phyloP scores from a whole-genome alignment of 2,797 vertebrate species.

The Salarias fasciatus region DNA sequence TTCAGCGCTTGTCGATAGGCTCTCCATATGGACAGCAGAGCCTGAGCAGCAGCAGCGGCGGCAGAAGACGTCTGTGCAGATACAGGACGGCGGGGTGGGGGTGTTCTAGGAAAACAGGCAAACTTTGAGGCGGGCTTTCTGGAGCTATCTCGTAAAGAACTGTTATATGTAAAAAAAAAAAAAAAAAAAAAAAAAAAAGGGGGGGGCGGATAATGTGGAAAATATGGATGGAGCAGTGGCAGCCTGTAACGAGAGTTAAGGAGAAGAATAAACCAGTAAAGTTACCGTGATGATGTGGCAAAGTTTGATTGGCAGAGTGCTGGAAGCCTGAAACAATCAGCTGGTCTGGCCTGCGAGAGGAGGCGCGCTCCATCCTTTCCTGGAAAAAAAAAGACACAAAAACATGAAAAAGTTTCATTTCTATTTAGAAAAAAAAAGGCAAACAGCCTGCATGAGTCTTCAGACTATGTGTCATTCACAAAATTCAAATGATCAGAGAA shows the following conservation, averaged over 20 bases:
- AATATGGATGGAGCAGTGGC: conserved; percentile 23
- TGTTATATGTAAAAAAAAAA: too few species aligned
- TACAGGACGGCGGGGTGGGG: conserved; percentile 3
- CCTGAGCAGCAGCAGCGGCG: conserved; percentile 27
- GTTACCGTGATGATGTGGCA: conserved; percentile 88
- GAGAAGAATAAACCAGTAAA: conserved; percentile 11
- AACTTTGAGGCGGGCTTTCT: conserved; percentile 20
- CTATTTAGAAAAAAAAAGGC: background rate
- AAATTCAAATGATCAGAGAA: conserved; percentile 36
- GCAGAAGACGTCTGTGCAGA: conserved; percentile 38
- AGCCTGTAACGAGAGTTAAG: too few species aligned
- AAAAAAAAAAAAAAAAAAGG: too few species aligned
- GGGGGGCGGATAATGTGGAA: conserved; percentile 18
- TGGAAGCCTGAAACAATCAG: conserved; percentile 85
- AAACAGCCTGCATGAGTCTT: background rate
- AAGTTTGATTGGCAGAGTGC: conserved; percentile 78
- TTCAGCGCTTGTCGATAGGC: conserved; percentile 50
- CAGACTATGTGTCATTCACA: conserved; percentile 11
- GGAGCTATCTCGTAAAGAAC: conserved; percentile 12
- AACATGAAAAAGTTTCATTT: background rate
- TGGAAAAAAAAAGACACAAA: conserved; percentile 66
- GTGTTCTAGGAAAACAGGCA: conserved; percentile 45
- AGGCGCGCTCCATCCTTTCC: conserved; percentile 90
- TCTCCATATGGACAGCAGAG: conserved; percentile 61
- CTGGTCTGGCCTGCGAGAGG: conserved; percentile 81